A percentile compares a stretch with the other conserved stretches of the same genome.
phyloP scores from a whole-genome alignment of 2,888 invertebrate genomes.

The Drosophila fungiperda region DNA sequence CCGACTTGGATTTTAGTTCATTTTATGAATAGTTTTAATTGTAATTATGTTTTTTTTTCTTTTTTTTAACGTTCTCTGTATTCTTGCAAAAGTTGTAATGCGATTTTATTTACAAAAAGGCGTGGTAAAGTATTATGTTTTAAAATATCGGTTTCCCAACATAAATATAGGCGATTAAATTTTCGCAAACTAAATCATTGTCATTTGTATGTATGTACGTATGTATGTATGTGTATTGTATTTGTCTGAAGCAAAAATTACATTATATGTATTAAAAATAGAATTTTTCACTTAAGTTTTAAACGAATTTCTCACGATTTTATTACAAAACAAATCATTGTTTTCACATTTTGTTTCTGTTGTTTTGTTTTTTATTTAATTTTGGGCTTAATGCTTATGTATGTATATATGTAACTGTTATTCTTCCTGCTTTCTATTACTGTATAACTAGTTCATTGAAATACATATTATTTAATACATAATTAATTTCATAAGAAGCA shows the following conservation, averaged over 20 bases:
- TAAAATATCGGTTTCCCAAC: conserved; percentile 31
- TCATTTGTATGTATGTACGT: conserved; percentile 14
- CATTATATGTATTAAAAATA: conserved; percentile 54
- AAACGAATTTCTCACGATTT: conserved; percentile 53
- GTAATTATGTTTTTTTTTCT: conserved; percentile 9
- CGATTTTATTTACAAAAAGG: conserved; percentile 78
- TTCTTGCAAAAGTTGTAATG: conserved; percentile 38
- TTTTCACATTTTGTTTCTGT: conserved; percentile 19
- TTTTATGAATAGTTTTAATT: conserved; percentile 65
- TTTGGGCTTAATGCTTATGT: conserved; percentile 49
- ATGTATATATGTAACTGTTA: conserved; percentile 51
- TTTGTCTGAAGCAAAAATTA: conserved; percentile 56
- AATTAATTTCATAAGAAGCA: conserved; percentile 74
- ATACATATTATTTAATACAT: conserved; percentile 66
- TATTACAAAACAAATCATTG: conserved; percentile 53
- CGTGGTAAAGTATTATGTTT: conserved; percentile 37
- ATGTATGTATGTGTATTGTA: conserved; percentile 25
- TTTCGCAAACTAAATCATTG: conserved; percentile 26
- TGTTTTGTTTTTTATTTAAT: conserved; percentile 10
- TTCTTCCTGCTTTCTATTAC: conserved; percentile 39
- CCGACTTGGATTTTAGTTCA: conserved; percentile 64
- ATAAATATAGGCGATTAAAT: conserved; percentile 30
- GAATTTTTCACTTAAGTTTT: conserved; percentile 44
- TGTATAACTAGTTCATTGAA: conserved; percentile 74
- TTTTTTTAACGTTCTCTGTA: conserved; percentile 32